These are phyloP conservation scores for Lasiurus cinereus DNA, from an alignment of 2,113 vertebrate species.

Conservation along the genomic window DNA sequence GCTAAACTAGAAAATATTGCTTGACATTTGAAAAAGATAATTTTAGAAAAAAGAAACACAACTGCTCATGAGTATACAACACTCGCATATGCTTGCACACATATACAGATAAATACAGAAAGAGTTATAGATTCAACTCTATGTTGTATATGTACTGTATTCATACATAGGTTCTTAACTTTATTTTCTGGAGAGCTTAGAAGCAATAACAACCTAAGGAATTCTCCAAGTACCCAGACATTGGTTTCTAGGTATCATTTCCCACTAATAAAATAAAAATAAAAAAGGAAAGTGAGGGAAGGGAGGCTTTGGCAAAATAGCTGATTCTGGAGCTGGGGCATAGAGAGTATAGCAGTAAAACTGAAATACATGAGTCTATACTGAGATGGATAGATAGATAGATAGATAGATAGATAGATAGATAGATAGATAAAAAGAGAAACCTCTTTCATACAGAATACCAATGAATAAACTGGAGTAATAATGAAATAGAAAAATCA, in stretches of 20 bases:
- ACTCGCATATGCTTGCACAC: neutral
- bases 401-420: neutral
- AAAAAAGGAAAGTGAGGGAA: fast-evolving
- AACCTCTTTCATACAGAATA: slow-evolving; percentile 12
- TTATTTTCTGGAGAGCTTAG: neutral
- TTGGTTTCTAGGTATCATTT: neutral
- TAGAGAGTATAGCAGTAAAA: neutral
- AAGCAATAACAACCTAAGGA: neutral
- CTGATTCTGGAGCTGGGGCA: neutral
- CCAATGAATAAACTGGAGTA: neutral
- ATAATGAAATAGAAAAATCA: slow-evolving; percentile 6
- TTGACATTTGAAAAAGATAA: slow-evolving; percentile 14
- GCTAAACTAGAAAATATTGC: neutral
- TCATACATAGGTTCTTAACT: neutral
- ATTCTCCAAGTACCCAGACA: neutral
- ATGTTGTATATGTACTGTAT: neutral
- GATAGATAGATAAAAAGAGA: neutral
- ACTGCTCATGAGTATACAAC: neutral
- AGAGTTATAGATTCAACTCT: neutral
- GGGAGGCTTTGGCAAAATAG: neutral
- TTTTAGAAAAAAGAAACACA: neutral
- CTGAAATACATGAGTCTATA: neutral
- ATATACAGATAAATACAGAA: neutral
- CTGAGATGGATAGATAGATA: neutral
- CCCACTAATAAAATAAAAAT: neutral